phyloP scores from a whole-genome alignment of 2,797 vertebrate species.

The Enteromius treurensis region DNA sequence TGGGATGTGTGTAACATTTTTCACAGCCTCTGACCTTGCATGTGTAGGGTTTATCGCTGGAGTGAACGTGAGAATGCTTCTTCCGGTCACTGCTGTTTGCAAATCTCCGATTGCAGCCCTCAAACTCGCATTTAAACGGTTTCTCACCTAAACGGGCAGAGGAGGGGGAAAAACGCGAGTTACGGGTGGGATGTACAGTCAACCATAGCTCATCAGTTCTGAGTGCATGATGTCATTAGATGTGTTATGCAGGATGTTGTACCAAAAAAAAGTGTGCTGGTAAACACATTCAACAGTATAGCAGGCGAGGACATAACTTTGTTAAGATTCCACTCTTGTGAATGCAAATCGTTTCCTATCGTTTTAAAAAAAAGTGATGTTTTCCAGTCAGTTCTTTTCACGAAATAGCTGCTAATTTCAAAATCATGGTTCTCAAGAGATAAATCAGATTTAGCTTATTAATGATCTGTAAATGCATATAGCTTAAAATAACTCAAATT shows the following conservation, averaged over 20 bases:
- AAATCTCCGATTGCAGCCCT: conserved; percentile 80
- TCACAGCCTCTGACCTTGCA: conserved; percentile 78
- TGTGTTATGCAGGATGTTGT: not conserved
- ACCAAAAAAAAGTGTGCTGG: not conserved
- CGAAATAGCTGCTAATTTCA: not conserved
- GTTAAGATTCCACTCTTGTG: not conserved
- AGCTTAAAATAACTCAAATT: not conserved
- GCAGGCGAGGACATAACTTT: not conserved
- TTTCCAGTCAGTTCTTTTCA: not conserved
- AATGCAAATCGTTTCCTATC: not conserved
- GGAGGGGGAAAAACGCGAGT: conserved; percentile 65
- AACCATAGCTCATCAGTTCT: conserved; percentile 34
- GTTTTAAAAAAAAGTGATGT: not conserved
- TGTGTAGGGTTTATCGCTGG: conserved; percentile 77
- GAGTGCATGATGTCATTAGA: conserved; percentile 26
- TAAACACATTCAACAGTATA: not conserved
- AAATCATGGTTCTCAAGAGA: not conserved
- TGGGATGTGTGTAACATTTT: conserved; percentile 77
- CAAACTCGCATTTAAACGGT: conserved; percentile 82
- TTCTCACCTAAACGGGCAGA: conserved; percentile 81
- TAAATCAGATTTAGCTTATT: not conserved
- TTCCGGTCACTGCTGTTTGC: conserved; percentile 80
- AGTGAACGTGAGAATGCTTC: conserved; percentile 76
- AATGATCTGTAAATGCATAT: not conserved
- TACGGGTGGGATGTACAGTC: conserved; percentile 51